Evolutionary conservation across 1,140 invertebrate species (phyloP).

Genomic region (Eriocheir sinensis): DNA sequence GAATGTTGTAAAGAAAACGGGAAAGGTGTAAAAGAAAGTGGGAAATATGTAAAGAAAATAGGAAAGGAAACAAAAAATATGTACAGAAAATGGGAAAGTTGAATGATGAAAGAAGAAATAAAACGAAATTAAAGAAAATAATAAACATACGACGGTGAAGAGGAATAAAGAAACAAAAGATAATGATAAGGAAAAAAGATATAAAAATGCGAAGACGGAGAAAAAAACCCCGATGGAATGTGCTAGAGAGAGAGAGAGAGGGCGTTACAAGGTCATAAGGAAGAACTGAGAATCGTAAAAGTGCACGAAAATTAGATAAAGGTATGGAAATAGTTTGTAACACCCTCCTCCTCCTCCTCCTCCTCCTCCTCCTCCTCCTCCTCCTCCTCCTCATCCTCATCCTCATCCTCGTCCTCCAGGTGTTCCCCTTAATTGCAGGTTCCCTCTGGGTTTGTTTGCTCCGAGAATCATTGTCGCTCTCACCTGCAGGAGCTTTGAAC

Average conservation of each 20-base stretch:
- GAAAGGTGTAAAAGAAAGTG: no score
- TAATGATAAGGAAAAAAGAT: neutral
- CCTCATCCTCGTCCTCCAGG: neutral
- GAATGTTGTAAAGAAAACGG: no score
- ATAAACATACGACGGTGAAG: no score
- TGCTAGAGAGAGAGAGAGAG: neutral
- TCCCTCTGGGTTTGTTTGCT: neutral
- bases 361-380: neutral
- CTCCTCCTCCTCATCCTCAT: neutral
- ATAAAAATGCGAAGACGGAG: neutral
- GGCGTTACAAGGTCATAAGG: neutral
- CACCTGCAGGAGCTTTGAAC: neutral
- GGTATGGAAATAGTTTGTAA: neutral
- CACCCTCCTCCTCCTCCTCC: neutral
- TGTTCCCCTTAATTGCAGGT: slow-evolving; percentile 12
- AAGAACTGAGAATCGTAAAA: neutral
- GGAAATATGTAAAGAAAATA: no score
- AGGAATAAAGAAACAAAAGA: neutral
- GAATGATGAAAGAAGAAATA: no score
- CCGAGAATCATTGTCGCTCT: neutral
- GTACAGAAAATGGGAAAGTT: no score
- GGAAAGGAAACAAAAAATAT: no score
- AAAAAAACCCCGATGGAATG: neutral
- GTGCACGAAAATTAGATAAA: neutral
- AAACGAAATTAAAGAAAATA: no score